Percentiles rank a stretch among this genome's conserved stretches.
Evolutionary conservation across 2,113 vertebrate genomes (phyloP).

Genomic region (Astatotilapia flaviijosephi): DNA sequence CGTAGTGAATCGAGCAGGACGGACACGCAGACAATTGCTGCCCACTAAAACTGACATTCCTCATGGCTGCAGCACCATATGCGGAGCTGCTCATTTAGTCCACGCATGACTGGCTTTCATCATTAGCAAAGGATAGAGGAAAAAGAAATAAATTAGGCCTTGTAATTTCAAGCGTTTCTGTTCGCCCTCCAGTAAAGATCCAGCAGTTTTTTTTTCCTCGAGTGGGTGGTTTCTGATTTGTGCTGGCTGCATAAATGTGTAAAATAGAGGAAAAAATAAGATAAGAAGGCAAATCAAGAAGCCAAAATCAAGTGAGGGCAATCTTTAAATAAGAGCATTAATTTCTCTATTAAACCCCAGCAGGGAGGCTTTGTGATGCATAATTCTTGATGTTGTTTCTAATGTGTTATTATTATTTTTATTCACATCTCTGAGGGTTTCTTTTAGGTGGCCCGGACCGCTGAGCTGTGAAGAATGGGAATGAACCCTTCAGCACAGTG

Average conservation of each 20-base stretch:
- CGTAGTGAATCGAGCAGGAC: background rate
- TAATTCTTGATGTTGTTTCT: background rate
- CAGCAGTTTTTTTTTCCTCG: background rate
- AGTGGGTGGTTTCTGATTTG: background rate
- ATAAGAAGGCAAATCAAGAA: background rate
- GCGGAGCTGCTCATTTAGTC: constrained; percentile 30
- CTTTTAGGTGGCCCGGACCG: background rate
- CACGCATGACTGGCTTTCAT: constrained; percentile 36
- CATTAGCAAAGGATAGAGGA: constrained; percentile 33
- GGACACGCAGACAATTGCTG: background rate
- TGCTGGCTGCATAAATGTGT: background rate
- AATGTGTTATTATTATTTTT: background rate
- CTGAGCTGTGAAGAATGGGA: background rate
- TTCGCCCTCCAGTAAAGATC: background rate
- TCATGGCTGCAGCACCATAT: constrained; percentile 53
- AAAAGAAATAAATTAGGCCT: background rate
- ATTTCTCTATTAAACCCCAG: background rate
- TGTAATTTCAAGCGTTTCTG: background rate
- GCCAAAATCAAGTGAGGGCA: background rate
- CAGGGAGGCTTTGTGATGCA: background rate
- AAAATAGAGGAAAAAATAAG: background rate
- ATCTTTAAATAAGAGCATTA: background rate
- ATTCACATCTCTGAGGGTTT: background rate
- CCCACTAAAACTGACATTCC: constrained; percentile 22
- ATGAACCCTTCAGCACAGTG: background rate